Evolutionary conservation across 2,797 vertebrate species (phyloP), one percentile per base, ranked within the genome.

Genomic region (Decapterus maruadsi): DNA sequence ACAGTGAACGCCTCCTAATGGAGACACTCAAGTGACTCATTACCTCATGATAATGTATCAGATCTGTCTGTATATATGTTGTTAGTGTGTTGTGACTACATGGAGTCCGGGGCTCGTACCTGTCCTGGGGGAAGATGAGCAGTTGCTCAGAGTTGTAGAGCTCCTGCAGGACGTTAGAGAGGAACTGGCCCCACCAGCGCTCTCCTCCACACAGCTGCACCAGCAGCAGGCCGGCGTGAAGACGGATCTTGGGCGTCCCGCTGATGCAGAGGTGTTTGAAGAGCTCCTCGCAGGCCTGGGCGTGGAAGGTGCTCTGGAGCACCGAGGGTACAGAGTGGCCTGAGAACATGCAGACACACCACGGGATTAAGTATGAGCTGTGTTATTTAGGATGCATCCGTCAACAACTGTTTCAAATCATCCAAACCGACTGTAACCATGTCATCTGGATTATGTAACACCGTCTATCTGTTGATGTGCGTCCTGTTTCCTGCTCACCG

Each of bases 191-290:
- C 98, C 98, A 99, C 98, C 98, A 99, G 70, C 96, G 95, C 93
- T 99, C 98, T 1, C 96, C 97, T 66, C 98, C 98, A 84, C 98
- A 99, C 0, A 99, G 95, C 79, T 99, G 98, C 83, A 99, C 98
- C 77, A 99, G 93, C 40, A 99, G 93, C 81, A 99, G 96, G 8
- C 98, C 98, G 0, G 98, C 96, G 6, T 99, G 98, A 71, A 99
- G 87, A 0, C 98, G 95, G 85, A 99, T 99, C 90, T 99, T 98
- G 13, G 98, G 98, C 0, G 98, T 99, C 70, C 98, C 98, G 63
- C 98, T 99, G 91, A 99, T 99, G 77, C 98, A 99, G 4, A 99
- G 93, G 78, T 99, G 98, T 91, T 99, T 99, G 87, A 99, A 99
- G 55, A 99, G 96, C 83, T 99, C 98, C 91, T 99, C 98, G 79